Base-by-base conservation (phyloP, 2,888 invertebrate species). In the Gari tellinella region DNA sequence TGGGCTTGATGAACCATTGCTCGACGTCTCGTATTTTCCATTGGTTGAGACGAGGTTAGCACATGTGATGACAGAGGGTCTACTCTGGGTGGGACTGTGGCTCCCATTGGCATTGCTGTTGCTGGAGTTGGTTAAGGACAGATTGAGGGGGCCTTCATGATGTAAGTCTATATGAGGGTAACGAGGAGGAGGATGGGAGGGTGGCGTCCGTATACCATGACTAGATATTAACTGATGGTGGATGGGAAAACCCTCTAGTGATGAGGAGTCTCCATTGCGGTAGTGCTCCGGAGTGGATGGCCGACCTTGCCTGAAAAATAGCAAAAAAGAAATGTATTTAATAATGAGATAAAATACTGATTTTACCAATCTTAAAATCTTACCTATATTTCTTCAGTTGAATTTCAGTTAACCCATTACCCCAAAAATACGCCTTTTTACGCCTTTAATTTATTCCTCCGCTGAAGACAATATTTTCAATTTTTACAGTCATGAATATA, bases 21-120 rank as follows among this genome's bases (percentile, higher is more conserved):
- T 31, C 31, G 31, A 7, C 31, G 31, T 72, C 23, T 79, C 75
- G 31, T 60, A 75, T 63, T 69, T 56, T 40, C 72, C 65, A 60
- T 72, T 72, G 5, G 56, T 23, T 10, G 55, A 45, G 19, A 41
- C 57, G 1, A 72, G 65, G 8, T 83, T 70, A 25, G 82, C 79
- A 77, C 86, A 85, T 7, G 85, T 84, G 43, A 87, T 87, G 37
- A 87, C 86, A 5, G 87, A 87, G n/a, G 88, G 86, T 17, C 88
- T 73, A 25, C 76, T 72, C 52, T 80, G 83, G 53, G 83, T 73
- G 19, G 81, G 79, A 63, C 69, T 75, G 31, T 72, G 66, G n/a
- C 49, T 43, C 19, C 56, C 57, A 25, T 49, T 57, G 26, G 64
- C 46, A 25, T 58, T 67, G 31, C 67, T 55, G 37, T 46, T 66